Evolutionary conservation across 2,113 vertebrate species (phyloP).

Genomic region (Clarias macrocephalus): DNA sequence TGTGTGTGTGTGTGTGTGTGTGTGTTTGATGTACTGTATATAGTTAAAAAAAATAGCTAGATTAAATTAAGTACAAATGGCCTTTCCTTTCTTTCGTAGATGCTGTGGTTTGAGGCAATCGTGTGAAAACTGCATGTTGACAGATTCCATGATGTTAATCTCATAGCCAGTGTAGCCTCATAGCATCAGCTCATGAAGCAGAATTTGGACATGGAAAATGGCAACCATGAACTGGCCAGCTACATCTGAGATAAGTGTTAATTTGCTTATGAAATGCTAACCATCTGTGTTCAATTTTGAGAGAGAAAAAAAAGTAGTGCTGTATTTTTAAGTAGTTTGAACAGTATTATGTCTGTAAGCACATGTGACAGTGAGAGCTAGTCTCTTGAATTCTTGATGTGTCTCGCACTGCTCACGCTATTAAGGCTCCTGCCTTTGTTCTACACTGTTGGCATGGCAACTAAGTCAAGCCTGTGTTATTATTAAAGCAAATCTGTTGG

Average conservation of each 20-base stretch:
- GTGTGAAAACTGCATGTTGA: not conserved
- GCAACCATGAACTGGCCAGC: not conserved
- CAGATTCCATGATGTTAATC: not conserved
- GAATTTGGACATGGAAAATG: not conserved
- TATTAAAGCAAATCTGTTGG: constrained; percentile 57
- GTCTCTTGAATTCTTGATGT: constrained; percentile 11
- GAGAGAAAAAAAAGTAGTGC: not conserved
- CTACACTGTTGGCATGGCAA: constrained; percentile 60
- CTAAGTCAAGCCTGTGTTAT: constrained; percentile 55
- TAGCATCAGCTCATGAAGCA: not conserved
- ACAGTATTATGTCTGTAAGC: not conserved
- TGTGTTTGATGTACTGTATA: not conserved
- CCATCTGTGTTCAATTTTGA: constrained; percentile 3
- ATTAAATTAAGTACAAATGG: constrained; percentile 3
- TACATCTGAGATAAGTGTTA: not conserved
- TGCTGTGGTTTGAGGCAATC: not conserved
- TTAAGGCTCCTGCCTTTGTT: constrained; percentile 55
- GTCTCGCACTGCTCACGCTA: constrained; percentile 47
- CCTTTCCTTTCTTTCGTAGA: not conserved
- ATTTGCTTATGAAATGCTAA: not conserved
- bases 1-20: too few species aligned
- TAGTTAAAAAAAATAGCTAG: not conserved
- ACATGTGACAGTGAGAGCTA: constrained; percentile 13
- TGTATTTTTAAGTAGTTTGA: not conserved
- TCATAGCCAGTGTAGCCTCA: not conserved